Evolutionary conservation across 2,113 vertebrate genomes (phyloP), one percentile per base, ranked within the genome.

Genomic region (Proteles cristata): DNA sequence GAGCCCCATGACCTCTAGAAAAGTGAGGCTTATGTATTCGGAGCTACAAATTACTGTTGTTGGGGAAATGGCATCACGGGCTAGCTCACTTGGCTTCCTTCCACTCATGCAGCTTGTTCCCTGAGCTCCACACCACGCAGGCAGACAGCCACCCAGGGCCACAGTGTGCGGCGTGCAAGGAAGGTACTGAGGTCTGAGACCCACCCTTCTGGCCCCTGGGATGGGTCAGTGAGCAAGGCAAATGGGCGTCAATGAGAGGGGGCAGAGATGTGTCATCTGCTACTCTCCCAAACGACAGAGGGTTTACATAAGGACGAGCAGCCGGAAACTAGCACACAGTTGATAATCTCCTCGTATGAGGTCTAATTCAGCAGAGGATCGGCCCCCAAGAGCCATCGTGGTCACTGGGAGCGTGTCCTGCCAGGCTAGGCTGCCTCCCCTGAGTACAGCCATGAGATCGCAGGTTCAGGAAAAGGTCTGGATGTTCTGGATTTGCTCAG

Each of bases 91-190:
- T 39, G n/a, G 19, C 81, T 28, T 43, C 74, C 17, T 43, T 45
- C 19, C 71, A 45, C 39, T 50, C 69, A 63, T 23, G 45, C 4
- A 63, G 63, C 43, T n/a, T 7, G n/a, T 77, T 53, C 35, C 69
- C 50, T 50, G 77, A 1, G 12, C 48, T 73, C 23, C 31, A 15
- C 1, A 35, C 6, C 39, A n/a, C 0, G 4, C 17, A 65, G 79
- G 69, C 89, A 77, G 31, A 14, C 12, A n/a, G 50, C 14, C 7
- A 23, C 69, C 15, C 35, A 58, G 50, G 35, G 66, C 39, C 35
- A 6, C 2, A 1, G 23, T 50, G 53, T 2, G 28, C 0, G 17
- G 35, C 16, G 14, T 2, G 33, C 39, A 17, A 25, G 50, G 50
- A 81, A 48, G 16, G 12, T 9, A n/a, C 88, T 17, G 48, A 33